Percentiles rank a stretch among this genome's conserved stretches.
phyloP scores from a whole-genome alignment of 2,888 invertebrate genomes.

The Thymelicus lineola region DNA sequence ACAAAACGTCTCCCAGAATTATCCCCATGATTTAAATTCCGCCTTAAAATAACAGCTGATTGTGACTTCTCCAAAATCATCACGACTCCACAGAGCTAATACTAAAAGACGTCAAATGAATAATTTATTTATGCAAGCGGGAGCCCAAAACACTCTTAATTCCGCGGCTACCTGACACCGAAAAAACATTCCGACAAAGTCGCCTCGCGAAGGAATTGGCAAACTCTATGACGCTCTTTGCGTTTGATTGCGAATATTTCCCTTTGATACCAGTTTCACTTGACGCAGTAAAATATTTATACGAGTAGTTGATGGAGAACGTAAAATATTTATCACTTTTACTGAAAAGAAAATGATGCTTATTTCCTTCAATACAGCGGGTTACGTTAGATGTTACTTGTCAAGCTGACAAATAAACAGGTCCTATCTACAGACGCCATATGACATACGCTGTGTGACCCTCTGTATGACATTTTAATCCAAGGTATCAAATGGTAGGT shows the following conservation, averaged over 20 bases:
- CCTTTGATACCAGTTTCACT: conserved; percentile 15
- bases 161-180: conserved; percentile 11
- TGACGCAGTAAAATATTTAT: conserved; percentile 27
- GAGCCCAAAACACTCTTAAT: conserved; percentile 17
- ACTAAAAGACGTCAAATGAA: conserved; percentile 18
- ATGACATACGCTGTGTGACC: too few relatives aligned
- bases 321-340: conserved; percentile 26
- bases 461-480: too few relatives aligned
- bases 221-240: conserved; percentile 14
- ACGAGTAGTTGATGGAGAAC: conserved; percentile 18
- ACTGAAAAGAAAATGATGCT: conserved; percentile 11
- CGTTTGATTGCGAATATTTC: conserved; percentile 19
- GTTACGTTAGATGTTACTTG: too few relatives aligned
- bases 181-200: conserved; percentile 15
- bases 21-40: background rate
- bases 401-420: too few relatives aligned
- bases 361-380: background rate
- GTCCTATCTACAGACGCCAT: too few relatives aligned
- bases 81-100: background rate
- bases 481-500: too few relatives aligned
- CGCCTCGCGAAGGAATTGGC: conserved; percentile 12
- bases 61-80: background rate
- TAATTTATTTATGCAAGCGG: conserved; percentile 20
- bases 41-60: background rate
- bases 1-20: background rate